Percentiles rank a stretch among this genome's conserved stretches.
Conservation (phyloP, 2,113 vertebrate genomes). For the Apus apus region DNA sequence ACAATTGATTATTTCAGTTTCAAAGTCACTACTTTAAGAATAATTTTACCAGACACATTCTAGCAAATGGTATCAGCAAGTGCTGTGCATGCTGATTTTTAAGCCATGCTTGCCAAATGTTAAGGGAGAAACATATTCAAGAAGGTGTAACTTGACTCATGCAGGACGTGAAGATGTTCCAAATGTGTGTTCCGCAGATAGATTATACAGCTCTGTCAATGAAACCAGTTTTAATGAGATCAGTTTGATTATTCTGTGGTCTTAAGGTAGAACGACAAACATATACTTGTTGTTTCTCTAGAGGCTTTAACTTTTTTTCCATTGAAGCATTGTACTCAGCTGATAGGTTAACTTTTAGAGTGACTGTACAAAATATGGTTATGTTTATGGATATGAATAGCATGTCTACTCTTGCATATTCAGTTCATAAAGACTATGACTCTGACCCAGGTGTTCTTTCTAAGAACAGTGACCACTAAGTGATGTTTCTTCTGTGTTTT, state of each 20-base stretch:
- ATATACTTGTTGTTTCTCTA: not conserved
- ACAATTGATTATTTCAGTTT: not conserved
- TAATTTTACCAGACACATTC: not conserved
- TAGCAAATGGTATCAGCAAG: not conserved
- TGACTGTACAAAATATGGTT: not conserved
- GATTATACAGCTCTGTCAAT: not conserved
- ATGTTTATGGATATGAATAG: not conserved
- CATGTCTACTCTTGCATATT: fast-evolving
- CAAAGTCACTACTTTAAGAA: not conserved
- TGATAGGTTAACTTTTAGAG: not conserved
- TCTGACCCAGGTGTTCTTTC: not conserved
- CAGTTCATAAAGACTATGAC: not conserved
- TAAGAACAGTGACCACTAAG: not conserved
- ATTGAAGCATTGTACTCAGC: not conserved
- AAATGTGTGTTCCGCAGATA: not conserved
- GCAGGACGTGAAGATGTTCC: not conserved
- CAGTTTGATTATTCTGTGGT: not conserved
- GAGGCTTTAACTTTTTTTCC: not conserved
- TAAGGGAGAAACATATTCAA: not conserved
- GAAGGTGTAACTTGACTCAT: not conserved
- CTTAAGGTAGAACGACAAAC: not conserved
- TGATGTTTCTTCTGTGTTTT: not conserved
- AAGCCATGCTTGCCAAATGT: not conserved
- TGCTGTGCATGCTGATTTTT: not conserved
- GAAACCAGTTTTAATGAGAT: not conserved